Evolutionary conservation across 2,797 vertebrate species (phyloP).

Genomic region (Ambastaia sidthimunki): DNA sequence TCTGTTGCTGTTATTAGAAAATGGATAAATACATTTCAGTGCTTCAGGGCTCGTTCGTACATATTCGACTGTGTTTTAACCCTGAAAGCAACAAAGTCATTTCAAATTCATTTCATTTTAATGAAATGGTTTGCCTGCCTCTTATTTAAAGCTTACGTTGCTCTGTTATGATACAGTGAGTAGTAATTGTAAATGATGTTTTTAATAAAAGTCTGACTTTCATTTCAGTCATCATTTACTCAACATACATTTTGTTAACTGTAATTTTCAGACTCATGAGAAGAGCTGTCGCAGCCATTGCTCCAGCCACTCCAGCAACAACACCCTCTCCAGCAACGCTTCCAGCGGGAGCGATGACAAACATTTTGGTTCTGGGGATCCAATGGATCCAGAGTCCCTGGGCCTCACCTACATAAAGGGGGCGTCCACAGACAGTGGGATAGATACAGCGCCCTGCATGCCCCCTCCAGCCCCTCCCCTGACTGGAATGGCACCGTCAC

Average conservation of each 20-base stretch:
- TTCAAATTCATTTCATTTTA: not conserved
- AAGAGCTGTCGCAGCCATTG: slow-evolving; percentile 73
- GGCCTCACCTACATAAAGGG: slow-evolving; percentile 84
- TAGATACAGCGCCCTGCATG: slow-evolving; percentile 85
- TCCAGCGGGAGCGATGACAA: slow-evolving; percentile 84
- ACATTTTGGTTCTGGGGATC: slow-evolving; percentile 83
- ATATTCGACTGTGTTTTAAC: not conserved
- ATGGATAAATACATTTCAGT: slow-evolving; percentile 15
- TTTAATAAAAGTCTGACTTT: not conserved
- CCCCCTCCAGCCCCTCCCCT: slow-evolving; percentile 67
- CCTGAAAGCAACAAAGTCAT: not conserved
- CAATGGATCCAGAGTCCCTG: slow-evolving; percentile 83
- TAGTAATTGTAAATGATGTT: not conserved
- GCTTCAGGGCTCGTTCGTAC: not conserved
- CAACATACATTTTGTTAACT: not conserved
- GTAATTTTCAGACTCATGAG: slow-evolving; percentile 74
- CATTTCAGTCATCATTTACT: not conserved
- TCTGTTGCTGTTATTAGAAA: slow-evolving; percentile 22
- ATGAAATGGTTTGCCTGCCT: slow-evolving; percentile 16
- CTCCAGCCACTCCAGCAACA: slow-evolving; percentile 86
- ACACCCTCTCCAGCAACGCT: slow-evolving; percentile 82
- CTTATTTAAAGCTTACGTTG: not conserved
- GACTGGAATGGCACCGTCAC: slow-evolving; percentile 56
- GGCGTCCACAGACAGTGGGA: slow-evolving; percentile 86
- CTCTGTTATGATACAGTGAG: not conserved